Base-by-base conservation (phyloP, 2,797 vertebrate species). In the Mallotus villosus region DNA sequence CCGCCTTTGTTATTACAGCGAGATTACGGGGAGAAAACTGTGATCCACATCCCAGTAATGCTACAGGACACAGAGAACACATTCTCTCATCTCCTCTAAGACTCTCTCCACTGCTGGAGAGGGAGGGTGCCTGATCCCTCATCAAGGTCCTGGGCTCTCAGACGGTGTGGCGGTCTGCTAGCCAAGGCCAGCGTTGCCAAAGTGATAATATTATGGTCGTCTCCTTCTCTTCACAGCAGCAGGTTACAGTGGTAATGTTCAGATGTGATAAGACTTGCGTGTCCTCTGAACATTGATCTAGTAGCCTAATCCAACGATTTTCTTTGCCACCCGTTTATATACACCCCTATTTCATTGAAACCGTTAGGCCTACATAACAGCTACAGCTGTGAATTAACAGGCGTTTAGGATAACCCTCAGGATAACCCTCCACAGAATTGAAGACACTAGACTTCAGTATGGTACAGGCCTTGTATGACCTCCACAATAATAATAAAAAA, bases 51-150 rank as follows among this genome's bases (percentile, higher is more conserved):
- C 88, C 81, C 76, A 81, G 87, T 89, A 81, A 88, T 86, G 71
- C 67, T 85, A 80, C 72, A 81, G 81, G 86, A 88, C 83, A 89
- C 85, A 86, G 86, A 84, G 86, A 85, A 84, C 91, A 91, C 81
- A 86, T 84, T 84, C 87, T 74, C 85, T 90, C 76, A 76, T 70
- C 84, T 73, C 32, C 73, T 77, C 73, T 88, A 32, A 71, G 59
- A 67, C 60, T 59, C 17, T 59, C 17, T 41, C 6, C 1, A 21
- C 60, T 37, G 8, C 1, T 4, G 61, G 2, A 63, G 27, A 29
- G 21, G 0, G n/a, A 63, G 25, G 17, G 61, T 2, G 1, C 0
- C 17, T 9, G 27, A 37, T 41, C 51, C 12, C 14, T 3, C 1
- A 6, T 29, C 55, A 24, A 21, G 2, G 37, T 41, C 37, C 37